Conservation (phyloP, 2,113 vertebrate species). For the Arenaria interpres region DNA sequence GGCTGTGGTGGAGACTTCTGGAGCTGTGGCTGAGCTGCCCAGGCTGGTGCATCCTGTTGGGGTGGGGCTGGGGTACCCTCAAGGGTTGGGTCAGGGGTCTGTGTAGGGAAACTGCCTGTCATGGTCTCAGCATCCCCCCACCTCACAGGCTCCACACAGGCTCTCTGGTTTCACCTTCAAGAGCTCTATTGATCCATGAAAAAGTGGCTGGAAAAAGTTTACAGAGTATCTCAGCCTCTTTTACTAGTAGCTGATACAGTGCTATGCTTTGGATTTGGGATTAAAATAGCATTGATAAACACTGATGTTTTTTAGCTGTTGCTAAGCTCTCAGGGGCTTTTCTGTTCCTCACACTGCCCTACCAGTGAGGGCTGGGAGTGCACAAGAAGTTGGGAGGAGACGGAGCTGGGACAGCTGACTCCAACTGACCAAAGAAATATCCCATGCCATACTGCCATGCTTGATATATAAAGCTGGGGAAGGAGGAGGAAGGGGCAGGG, state of each 20-base stretch:
- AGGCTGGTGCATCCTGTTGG: background rate
- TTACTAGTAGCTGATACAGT: background rate
- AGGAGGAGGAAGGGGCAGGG: background rate
- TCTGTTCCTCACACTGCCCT: background rate
- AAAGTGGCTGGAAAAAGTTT: too few relatives aligned
- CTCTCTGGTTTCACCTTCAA: too few relatives aligned
- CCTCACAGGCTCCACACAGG: too few relatives aligned
- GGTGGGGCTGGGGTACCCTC: background rate
- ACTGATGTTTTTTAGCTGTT: background rate
- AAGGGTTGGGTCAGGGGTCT: background rate
- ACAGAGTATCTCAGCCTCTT: background rate
- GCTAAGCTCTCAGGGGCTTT: background rate
- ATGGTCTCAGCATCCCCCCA: background rate
- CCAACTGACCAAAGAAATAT: background rate
- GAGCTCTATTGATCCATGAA: too few relatives aligned
- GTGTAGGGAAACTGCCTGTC: background rate
- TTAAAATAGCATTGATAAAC: background rate
- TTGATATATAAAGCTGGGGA: background rate
- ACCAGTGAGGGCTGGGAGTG: background rate
- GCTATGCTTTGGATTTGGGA: background rate
- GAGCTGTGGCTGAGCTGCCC: background rate
- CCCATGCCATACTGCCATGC: background rate
- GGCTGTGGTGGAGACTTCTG: rapidly evolving
- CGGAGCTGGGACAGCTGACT: background rate
- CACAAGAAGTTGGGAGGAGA: background rate